Evolutionary conservation across 2,888 invertebrate species (phyloP).

Genomic region (Pterostichus madidus): DNA sequence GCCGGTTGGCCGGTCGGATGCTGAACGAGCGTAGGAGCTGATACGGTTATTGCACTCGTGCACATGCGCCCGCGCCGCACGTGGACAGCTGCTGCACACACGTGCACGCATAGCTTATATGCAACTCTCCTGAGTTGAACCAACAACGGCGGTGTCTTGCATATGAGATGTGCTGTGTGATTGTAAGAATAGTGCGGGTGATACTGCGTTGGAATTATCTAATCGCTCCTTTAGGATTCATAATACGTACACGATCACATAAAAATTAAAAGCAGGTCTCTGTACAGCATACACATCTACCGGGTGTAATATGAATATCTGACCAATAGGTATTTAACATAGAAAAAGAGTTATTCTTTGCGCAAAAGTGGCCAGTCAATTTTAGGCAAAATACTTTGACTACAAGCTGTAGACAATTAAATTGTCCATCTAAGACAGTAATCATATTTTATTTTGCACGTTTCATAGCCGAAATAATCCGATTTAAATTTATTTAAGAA

Average conservation of each 20-base stretch:
- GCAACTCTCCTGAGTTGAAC: background rate
- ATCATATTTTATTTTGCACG: no score
- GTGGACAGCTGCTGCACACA: conserved; percentile 23
- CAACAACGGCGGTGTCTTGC: background rate
- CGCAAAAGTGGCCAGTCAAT: no score
- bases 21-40: conserved; percentile 13
- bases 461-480: no score
- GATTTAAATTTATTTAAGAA: no score
- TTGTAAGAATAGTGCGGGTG: background rate
- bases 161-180: background rate
- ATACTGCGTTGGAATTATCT: background rate
- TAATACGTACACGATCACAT: background rate
- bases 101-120: conserved; percentile 5
- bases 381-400: no score
- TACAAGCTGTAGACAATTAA: no score
- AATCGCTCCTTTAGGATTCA: background rate
- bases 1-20: background rate
- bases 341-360: no score
- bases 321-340: no score
- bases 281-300: no score
- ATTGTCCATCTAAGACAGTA: no score
- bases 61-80: conserved; percentile 16
- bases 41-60: conserved; percentile 31
- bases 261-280: background rate
- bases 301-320: no score